Base-by-base conservation (phyloP, 2,113 vertebrate species). In the Opisthocomus hoazin region DNA sequence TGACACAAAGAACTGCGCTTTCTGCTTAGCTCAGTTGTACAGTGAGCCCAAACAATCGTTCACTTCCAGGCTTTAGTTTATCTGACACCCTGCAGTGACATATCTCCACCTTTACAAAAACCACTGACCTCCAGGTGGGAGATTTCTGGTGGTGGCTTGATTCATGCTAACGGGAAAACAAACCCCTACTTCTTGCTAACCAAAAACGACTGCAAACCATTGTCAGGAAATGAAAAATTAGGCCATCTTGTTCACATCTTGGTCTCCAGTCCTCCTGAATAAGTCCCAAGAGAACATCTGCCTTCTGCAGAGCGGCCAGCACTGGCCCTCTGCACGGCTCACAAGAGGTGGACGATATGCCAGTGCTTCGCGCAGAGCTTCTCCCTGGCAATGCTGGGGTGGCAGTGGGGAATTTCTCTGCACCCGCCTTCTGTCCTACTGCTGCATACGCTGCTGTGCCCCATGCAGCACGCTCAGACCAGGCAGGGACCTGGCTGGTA, bases 391-490 rank as follows among this genome's bases (percentile, higher is more conserved):
- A 3, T 36, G 32, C 23, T 48, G n/a, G 23, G 30, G 1, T 56
- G 41, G 20, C 50, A 63, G 64, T 3, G 37, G 39, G 51, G 75
- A 27, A 71, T 45, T 64, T 68, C 56, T 78, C n/a, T 60, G 24
- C 34, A n/a, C 45, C 7, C 45, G 18, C 4, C 20, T 39, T n/a
- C 43, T 64, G 29, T 89, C 20, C 73, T 51, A 10, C 61, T 71
- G 84, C 78, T 36, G 3, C 61, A 58, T 19, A 4, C 5, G 10
- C 36, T 50, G 37, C 76, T 26, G 22, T 9, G n/a, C 16, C 23
- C 34, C 43, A 11, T 23, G 19, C 8, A 5, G 32, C 13, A 26
- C 2, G 0, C 20, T 43, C 68, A 34, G 18, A 68, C 23, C 0
- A 0, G 76, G 92, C 11, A 1, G 32, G 69, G 70, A 53, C 23